Evolutionary conservation across 64 coral and sea anemone species (phyloP).

Genomic region (Stichodactyla mertensii): DNA sequence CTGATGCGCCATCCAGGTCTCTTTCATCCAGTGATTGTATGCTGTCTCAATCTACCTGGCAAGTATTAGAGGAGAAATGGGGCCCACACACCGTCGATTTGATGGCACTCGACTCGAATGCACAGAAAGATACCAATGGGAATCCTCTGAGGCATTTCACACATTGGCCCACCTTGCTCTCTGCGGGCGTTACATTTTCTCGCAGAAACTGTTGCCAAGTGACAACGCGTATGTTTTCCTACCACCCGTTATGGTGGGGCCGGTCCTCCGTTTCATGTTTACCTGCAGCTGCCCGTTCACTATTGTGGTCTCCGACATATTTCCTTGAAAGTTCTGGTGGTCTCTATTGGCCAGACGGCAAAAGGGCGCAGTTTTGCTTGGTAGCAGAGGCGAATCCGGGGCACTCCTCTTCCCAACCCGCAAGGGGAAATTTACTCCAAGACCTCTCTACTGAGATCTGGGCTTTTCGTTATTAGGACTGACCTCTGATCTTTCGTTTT

Average conservation of each 20-base stretch:
- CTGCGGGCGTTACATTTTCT: conserved; percentile 27
- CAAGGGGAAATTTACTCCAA: not conserved
- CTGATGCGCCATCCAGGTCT: not conserved
- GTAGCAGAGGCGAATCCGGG: not conserved
- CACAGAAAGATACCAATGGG: not conserved
- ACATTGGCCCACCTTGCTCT: not conserved
- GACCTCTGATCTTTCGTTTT: not conserved
- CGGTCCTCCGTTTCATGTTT: conserved; percentile 11
- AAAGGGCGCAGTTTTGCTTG: not conserved
- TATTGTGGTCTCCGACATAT: conserved; percentile 15
- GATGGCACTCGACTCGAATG: conserved; percentile 19
- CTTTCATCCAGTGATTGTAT: not conserved
- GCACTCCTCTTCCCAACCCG: conserved; percentile 4
- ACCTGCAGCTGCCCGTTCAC: not conserved
- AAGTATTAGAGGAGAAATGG: not conserved
- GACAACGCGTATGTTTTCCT: conserved; percentile 34
- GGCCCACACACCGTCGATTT: conserved; percentile 13
- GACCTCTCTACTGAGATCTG: conserved; percentile 16
- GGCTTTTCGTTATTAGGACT: conserved; percentile 14
- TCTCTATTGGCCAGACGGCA: not conserved
- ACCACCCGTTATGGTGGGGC: conserved; percentile 17
- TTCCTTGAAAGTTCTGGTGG: conserved; percentile 8
- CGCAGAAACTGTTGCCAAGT: not conserved
- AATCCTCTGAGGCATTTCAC: conserved; percentile 2
- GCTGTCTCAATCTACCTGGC: not conserved